A percentile compares a stretch with the other conserved stretches of the same genome.
Conservation (phyloP, 2,888 invertebrate genomes). For the Protophormia terraenovae region DNA sequence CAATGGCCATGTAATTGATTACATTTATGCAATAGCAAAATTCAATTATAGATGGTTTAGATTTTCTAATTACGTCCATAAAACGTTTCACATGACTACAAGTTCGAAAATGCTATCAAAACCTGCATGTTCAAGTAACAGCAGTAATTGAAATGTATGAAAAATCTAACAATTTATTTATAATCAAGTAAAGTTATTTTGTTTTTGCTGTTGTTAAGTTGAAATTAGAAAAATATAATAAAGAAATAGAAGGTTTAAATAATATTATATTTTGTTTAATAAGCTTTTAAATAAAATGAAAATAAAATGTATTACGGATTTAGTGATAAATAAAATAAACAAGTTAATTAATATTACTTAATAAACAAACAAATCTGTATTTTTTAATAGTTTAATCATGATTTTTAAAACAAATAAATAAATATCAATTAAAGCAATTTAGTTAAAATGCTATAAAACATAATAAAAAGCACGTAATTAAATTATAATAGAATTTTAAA, state of each 20-base stretch:
- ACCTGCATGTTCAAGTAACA: conserved; percentile 9
- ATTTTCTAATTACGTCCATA: conserved; percentile 55
- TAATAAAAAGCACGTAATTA: not conserved
- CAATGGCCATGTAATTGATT: conserved; percentile 42
- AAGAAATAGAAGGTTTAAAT: not conserved
- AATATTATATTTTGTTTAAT: not conserved
- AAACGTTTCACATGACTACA: conserved; percentile 37
- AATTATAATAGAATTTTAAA: not conserved
- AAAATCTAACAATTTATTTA: conserved; percentile 16
- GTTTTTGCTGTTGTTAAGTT: not conserved
- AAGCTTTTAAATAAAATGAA: not conserved
- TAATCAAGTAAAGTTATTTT: conserved; percentile 3
- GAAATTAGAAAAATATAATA: not conserved
- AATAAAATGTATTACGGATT: not conserved
- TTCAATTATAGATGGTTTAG: conserved; percentile 60
- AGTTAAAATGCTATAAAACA: not conserved
- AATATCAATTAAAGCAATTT: not conserved
- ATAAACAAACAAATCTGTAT: not conserved
- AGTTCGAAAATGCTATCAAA: not conserved
- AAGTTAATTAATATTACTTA: not conserved
- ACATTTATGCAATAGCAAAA: conserved; percentile 42
- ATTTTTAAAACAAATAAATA: not conserved
- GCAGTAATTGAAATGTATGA: conserved; percentile 17
- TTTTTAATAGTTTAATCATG: not conserved
- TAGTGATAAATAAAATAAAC: not conserved